These are phyloP conservation scores for Danio tinwini DNA, from an alignment of 2,797 vertebrate genomes.

Conservation along the genomic window DNA sequence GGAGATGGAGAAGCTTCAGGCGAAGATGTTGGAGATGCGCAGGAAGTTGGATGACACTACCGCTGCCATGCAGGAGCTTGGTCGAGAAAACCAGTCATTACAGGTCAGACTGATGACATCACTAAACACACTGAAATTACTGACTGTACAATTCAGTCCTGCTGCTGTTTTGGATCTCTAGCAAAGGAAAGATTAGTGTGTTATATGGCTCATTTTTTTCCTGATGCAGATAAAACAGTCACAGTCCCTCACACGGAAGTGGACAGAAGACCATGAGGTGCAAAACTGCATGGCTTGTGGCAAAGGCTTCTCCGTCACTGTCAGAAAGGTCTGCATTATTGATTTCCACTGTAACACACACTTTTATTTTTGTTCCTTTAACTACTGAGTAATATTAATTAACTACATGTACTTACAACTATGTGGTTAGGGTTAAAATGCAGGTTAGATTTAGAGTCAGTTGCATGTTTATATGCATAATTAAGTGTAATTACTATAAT, in stretches of 20 bases:
- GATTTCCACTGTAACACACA: constrained; percentile 14
- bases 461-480: too few relatives aligned
- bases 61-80: constrained; percentile 97
- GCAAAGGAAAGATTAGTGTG: not conserved
- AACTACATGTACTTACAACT: too few relatives aligned
- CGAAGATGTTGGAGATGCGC: constrained; percentile 90
- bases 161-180: not conserved
- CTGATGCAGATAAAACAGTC: constrained; percentile 91
- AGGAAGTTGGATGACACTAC: constrained; percentile 97
- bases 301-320: constrained; percentile 91
- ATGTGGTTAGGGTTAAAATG: too few relatives aligned
- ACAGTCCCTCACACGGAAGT: constrained; percentile 93
- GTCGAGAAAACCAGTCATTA: constrained; percentile 95
- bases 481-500: too few relatives aligned
- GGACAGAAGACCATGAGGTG: constrained; percentile 96
- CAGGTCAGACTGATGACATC: constrained; percentile 78
- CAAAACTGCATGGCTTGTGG: constrained; percentile 98
- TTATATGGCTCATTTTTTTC: constrained; percentile 1
- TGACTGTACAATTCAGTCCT: not conserved
- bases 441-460: too few relatives aligned
- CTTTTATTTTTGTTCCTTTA: not conserved
- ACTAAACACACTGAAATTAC: not conserved
- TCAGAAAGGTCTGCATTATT: constrained; percentile 86
- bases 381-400: too few relatives aligned
- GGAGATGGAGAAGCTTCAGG: constrained; percentile 96